Evolutionary conservation across 2,888 invertebrate genomes (phyloP), one percentile per base, ranked within the genome.

Genomic region (Epinotia brunnichana): DNA sequence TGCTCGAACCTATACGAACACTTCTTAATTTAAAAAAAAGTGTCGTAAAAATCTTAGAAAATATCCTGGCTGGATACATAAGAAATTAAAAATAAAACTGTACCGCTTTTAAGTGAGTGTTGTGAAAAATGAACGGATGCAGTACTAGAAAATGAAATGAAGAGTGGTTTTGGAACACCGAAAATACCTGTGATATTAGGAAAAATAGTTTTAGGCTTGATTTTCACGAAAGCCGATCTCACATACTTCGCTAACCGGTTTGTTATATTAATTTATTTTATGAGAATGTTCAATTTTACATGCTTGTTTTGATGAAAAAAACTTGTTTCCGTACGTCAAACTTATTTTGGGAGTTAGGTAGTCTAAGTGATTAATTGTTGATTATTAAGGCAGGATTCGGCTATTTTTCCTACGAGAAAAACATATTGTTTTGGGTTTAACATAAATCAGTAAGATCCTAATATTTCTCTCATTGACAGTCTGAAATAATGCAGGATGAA

Each of bases 201-300:
- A 77, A 94, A 94, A 81, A 89, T 94, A 79, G 85, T 95, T 60
- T 87, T 95, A 67, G 94, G 95, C 77, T 95, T 95, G 95, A 92
- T 95, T 72, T 92, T 95, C 79, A 94, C 94, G 72, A 95, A 94
- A 83, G 94, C 94, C 39, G 94, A 95, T 82, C 86, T 95, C 72
- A 92, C 95, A 84, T 94, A 94, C 82, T 91, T 95, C 81, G 91
- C 95, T 81, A 94, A 95, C 88, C 94, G 95, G 89, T 95, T 94
- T 81, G 94, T 95, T 82, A 75, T 76, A 60, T 74, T 69, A 63
- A 57, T 54, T 35, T 62, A 53, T n/a, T 64, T 57, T 54, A 60
- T 67, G 39, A 7, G 24, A 29, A 10, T 44, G 39, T 54, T 63
- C 19, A 10, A 57, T 57, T 63, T 70, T 59, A 70, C 64, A 64